A percentile compares a stretch with the other conserved stretches of the same genome.
These are phyloP conservation scores for Temnothorax nylanderi DNA, from an alignment of 1,140 invertebrate genomes.

Conservation along the genomic window DNA sequence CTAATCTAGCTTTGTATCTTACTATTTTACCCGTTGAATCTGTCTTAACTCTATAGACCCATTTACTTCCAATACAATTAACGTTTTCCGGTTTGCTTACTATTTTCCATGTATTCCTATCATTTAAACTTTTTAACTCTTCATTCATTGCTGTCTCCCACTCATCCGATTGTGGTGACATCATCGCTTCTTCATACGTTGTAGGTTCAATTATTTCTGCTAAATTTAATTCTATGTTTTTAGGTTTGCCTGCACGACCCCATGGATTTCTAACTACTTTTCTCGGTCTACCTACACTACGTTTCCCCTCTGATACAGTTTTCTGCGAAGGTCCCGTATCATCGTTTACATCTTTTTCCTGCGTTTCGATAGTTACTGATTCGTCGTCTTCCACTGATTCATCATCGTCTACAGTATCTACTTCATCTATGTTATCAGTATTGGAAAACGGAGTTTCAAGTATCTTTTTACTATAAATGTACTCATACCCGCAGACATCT, in stretches of 20 bases:
- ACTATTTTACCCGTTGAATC: conserved; percentile 9
- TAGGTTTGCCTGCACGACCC: conserved; percentile 23
- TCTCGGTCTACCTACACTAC: background rate
- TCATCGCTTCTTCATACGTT: conserved; percentile 12
- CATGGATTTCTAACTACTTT: conserved; percentile 24
- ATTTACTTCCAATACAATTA: conserved; percentile 32
- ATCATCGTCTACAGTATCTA: background rate
- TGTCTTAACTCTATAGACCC: conserved; percentile 43
- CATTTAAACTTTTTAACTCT: background rate
- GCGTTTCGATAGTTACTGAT: background rate
- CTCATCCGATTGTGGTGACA: conserved; percentile 11
- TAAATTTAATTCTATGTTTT: conserved; percentile 27
- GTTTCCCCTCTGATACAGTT: background rate
- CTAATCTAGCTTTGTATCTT: conserved; percentile 37
- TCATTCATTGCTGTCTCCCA: conserved; percentile 27
- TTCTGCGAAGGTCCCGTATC: background rate
- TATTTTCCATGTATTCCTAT: too few species aligned
- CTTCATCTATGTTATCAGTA: background rate
- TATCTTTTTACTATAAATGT: conserved; percentile 16
- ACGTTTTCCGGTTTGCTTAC: background rate
- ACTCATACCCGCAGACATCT: background rate
- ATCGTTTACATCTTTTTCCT: background rate
- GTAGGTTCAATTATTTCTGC: background rate
- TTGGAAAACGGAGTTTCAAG: background rate
- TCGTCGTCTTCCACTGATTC: background rate